phyloP scores from a whole-genome alignment of 2,888 invertebrate species.

The Dasysyrphus albostriatus region DNA sequence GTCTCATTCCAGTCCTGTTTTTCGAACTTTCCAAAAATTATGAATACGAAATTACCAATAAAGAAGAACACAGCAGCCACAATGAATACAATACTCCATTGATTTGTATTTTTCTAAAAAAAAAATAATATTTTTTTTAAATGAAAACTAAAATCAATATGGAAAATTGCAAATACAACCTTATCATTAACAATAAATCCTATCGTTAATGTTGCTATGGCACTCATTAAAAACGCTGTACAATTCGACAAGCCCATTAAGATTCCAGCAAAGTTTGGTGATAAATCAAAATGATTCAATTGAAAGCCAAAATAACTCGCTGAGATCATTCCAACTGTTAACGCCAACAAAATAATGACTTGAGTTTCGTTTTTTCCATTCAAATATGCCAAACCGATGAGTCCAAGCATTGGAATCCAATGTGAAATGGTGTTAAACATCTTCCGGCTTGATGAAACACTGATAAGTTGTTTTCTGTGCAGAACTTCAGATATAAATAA shows the following conservation, averaged over 20 bases:
- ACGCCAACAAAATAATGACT: slow-evolving; percentile 87
- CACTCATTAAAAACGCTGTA: slow-evolving; percentile 90
- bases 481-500: slow-evolving; percentile 83
- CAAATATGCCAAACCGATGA: slow-evolving; percentile 84
- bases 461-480: slow-evolving; percentile 81
- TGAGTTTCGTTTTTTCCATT: slow-evolving; percentile 80
- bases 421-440: slow-evolving; percentile 80
- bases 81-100: slow-evolving; percentile 91
- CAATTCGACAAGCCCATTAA: slow-evolving; percentile 87
- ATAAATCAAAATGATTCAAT: slow-evolving; percentile 93
- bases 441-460: slow-evolving; percentile 80
- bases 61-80: slow-evolving; percentile 89
- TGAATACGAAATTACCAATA: slow-evolving; percentile 88
- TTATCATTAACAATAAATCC: slow-evolving; percentile 88
- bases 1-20: slow-evolving; percentile 90
- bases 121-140: background rate
- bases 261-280: slow-evolving; percentile 92
- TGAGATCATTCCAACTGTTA: slow-evolving; percentile 91
- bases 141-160: background rate
- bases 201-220: slow-evolving; percentile 90
- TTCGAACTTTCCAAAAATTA: slow-evolving; percentile 88
- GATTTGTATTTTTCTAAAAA: slow-evolving; percentile 85
- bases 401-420: slow-evolving; percentile 85
- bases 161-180: slow-evolving; percentile 83
- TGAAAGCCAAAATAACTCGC: slow-evolving; percentile 91